Percentiles rank a stretch among this genome's conserved stretches.
phyloP scores from a whole-genome alignment of 2,888 invertebrate genomes.

The Drosophila barbarae region DNA sequence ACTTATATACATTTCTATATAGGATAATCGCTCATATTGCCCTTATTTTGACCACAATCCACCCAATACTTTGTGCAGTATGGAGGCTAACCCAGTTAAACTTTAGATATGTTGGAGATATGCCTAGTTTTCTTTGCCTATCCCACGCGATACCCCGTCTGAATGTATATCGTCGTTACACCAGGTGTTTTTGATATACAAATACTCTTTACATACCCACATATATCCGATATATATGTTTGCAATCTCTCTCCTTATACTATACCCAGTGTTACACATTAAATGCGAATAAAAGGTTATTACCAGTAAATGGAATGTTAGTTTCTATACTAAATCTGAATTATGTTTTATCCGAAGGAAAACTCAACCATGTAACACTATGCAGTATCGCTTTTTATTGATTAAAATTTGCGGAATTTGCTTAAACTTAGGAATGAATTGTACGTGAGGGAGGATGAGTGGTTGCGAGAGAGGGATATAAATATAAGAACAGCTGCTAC shows the following conservation, averaged over 20 bases:
- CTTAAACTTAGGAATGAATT: constrained; percentile 53
- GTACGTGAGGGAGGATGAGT: constrained; percentile 40
- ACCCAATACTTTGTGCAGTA: constrained; percentile 16
- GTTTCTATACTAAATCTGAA: background rate
- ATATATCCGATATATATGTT: constrained; percentile 13
- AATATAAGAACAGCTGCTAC: constrained; percentile 28
- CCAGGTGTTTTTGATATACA: constrained; percentile 24
- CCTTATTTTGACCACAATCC: constrained; percentile 4
- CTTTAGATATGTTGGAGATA: constrained; percentile 9
- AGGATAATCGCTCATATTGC: constrained; percentile 5
- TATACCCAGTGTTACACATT: constrained; percentile 44
- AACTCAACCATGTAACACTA: constrained; percentile 16
- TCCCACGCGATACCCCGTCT: constrained; percentile 15
- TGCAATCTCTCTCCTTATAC: constrained; percentile 30
- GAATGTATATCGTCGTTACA: constrained; percentile 12
- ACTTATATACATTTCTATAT: constrained; percentile 25
- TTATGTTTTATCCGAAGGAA: background rate
- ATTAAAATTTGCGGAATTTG: constrained; percentile 35
- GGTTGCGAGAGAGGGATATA: constrained; percentile 24
- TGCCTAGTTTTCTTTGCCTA: constrained; percentile 29
- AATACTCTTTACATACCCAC: constrained; percentile 10
- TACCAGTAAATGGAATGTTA: constrained; percentile 30
- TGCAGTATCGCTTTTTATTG: constrained; percentile 48
- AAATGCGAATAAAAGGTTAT: constrained; percentile 56
- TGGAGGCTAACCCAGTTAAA: constrained; percentile 20